Base-by-base conservation (phyloP, 2,113 vertebrate species). In the Melanocharis versteri region DNA sequence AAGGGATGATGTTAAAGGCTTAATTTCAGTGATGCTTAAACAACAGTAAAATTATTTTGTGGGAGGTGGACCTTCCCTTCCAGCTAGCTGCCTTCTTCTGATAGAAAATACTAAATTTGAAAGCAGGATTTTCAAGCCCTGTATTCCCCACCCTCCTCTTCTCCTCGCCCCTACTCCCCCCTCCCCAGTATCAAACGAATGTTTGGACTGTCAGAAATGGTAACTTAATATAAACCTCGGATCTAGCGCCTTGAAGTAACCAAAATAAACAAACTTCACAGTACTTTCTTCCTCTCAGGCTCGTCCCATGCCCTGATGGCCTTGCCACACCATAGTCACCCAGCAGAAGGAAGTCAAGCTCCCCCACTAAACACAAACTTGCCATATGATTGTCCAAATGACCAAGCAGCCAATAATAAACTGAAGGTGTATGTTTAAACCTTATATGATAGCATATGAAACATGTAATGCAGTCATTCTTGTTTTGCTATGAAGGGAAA, bases 101-200 rank as follows among this genome's bases (percentile, higher is more conserved):
- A 56, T 3, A 83, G 40, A 40, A 79, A 82, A 88, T 37, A 47
- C 19, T 72, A 81, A 50, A 53, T 20, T 20, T 5, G 1, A 82
- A 91, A 79, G 35, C 4, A 48, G 54, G 7, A 61, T 72, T 87
- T 75, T 45, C 42, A 62, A 86, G 18, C 6, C 57, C 20, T 83
- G n/a, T 7, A 35, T 22, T 17, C 7, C 3, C 10, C 6, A 23
- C 3, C 8, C 15, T 66, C 42, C 15, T 39, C 10, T 3, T 6
- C 9, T 27, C 28, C 7, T n/a, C 27, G 9, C 16, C 15, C 24
- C 15, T 40, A 7, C 9, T 4, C 19, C 4, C 11, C 2, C 4
- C 2, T 4, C 0, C 0, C 15, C 28, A 44, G 20, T 78, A 71
- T 65, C 3, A 2, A 51, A 26, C 45, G 78, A 37, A 60, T 19